These are phyloP conservation scores for Glyphotaelius pellucidus DNA, from an alignment of 2,888 invertebrate species.

Conservation along the genomic window DNA sequence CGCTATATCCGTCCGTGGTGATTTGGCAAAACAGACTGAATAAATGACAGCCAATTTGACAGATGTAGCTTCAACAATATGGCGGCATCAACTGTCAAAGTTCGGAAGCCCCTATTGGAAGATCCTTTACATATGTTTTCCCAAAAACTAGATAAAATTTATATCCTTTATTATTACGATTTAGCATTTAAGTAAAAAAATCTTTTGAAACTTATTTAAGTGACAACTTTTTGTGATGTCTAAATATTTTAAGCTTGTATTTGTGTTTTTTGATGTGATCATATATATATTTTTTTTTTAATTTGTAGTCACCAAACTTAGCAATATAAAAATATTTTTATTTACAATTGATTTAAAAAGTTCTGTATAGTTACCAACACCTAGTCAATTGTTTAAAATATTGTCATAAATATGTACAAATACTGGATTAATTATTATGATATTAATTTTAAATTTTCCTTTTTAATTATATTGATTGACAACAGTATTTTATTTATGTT, in stretches of 20 bases:
- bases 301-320: neutral
- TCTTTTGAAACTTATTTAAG: neutral
- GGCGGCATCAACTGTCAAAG: too few species aligned
- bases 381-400: slow-evolving; percentile 32
- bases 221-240: slow-evolving; percentile 28
- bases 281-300: too few species aligned
- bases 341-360: neutral
- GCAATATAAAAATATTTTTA: neutral
- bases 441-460: neutral
- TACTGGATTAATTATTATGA: slow-evolving; percentile 12
- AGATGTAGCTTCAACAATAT: too few species aligned
- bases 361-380: neutral
- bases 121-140: neutral
- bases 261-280: neutral
- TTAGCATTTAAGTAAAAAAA: neutral
- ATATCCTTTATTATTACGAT: neutral
- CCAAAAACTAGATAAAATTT: neutral
- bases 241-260: neutral
- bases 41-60: too few species aligned
- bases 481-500: slow-evolving; percentile 23
- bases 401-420: slow-evolving; percentile 38
- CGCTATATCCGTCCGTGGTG: too few species aligned
- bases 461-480: slow-evolving; percentile 26
- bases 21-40: too few species aligned
- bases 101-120: too few species aligned